Evolutionary conservation across 92 coral and sea anemone species (phyloP).

Genomic region (Umimayanthus chanpuru): DNA sequence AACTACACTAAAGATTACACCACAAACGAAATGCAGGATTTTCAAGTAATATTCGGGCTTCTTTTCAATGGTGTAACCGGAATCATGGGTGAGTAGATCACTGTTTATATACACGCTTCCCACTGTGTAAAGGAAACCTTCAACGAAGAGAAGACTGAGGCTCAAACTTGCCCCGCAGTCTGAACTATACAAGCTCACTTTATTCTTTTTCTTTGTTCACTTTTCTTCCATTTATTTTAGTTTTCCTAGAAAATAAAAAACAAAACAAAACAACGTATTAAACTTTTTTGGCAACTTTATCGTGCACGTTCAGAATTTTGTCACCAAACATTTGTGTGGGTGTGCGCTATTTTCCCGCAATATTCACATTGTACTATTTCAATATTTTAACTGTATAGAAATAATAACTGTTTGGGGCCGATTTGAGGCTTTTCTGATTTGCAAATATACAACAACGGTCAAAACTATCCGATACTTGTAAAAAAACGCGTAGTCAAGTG

Average conservation of each 20-base stretch:
- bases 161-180: too few relatives aligned
- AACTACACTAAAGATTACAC: conserved; percentile 74
- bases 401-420: too few relatives aligned
- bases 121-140: too few relatives aligned
- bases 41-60: conserved; percentile 82
- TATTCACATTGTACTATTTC: background rate
- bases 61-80: conserved; percentile 99
- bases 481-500: too few relatives aligned
- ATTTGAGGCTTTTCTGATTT: too few relatives aligned
- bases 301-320: background rate
- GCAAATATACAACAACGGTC: too few relatives aligned
- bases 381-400: too few relatives aligned
- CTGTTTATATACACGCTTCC: background rate
- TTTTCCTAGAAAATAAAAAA: background rate
- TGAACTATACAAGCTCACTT: too few relatives aligned
- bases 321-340: background rate
- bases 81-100: conserved; percentile 79
- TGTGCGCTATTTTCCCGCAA: background rate
- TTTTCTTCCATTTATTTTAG: background rate
- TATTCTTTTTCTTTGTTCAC: too few relatives aligned
- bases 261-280: background rate
- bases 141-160: too few relatives aligned
- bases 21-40: conserved; percentile 43
- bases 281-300: background rate
- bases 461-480: too few relatives aligned